Evolutionary conservation across 2,888 invertebrate genomes (phyloP).

Genomic region (Acanthacorydalis orientalis): DNA sequence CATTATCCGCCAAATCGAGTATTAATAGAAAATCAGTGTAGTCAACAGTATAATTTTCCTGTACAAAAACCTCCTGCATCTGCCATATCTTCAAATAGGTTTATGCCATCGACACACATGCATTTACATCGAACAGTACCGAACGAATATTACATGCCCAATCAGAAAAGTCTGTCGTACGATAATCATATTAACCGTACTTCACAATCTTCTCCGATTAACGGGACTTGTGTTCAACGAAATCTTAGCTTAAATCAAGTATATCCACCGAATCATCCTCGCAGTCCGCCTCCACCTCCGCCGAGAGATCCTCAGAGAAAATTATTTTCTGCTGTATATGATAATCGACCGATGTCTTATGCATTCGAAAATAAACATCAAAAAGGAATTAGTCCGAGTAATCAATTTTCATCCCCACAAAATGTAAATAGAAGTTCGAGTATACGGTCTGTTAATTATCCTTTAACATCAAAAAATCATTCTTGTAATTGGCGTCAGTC

Average conservation of each 20-base stretch:
- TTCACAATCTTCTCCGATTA: background rate
- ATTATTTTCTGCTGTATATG: constrained; percentile 20
- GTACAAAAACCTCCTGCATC: background rate
- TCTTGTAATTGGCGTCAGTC: background rate
- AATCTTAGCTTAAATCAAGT: constrained; percentile 19
- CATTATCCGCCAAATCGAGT: background rate
- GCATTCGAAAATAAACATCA: constrained; percentile 28
- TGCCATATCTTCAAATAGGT: no score
- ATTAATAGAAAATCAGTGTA: background rate
- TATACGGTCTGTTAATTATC: constrained; percentile 7
- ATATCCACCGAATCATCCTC: constrained; percentile 10
- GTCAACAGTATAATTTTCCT: background rate
- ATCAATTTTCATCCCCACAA: background rate
- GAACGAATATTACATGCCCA: constrained; percentile 5
- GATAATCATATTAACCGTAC: constrained; percentile 4
- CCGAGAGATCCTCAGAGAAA: constrained; percentile 57
- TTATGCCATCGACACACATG: background rate
- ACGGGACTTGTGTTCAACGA: constrained; percentile 11
- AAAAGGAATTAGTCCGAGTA: constrained; percentile 7
- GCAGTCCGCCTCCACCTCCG: constrained; percentile 55
- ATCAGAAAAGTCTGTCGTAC: constrained; percentile 2
- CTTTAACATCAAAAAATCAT: background rate
- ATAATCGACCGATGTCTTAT: constrained; percentile 33
- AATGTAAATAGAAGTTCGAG: constrained; percentile 6
- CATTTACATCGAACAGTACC: background rate